Evolutionary conservation across 2,113 vertebrate species (phyloP).

Genomic region (Sphaerodactylus townsendi): DNA sequence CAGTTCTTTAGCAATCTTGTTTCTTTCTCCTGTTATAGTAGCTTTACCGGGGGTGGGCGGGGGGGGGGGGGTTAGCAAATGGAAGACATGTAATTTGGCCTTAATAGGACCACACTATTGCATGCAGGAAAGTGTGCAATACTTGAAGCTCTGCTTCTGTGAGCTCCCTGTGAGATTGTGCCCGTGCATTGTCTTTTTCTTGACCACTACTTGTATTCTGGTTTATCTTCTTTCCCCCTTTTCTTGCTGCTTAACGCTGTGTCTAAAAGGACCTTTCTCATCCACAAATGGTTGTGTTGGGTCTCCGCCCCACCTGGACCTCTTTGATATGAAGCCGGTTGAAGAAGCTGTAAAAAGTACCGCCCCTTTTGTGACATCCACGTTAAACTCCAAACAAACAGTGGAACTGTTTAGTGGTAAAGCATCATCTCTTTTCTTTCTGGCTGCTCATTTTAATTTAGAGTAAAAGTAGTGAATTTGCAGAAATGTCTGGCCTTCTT

Average conservation of each 20-base stretch:
- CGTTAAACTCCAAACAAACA: slow-evolving; percentile 72
- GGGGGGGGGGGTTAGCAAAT: neutral
- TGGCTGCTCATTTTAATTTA: neutral
- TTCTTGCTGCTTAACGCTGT: slow-evolving; percentile 40
- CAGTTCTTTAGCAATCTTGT: neutral
- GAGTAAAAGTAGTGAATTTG: neutral
- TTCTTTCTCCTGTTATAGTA: neutral
- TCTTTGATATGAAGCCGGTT: slow-evolving; percentile 78
- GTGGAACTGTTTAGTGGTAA: slow-evolving; percentile 76
- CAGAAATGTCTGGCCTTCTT: neutral
- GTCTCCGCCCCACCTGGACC: slow-evolving; percentile 75
- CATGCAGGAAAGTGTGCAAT: neutral
- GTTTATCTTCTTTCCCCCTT: slow-evolving; percentile 55
- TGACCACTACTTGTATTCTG: slow-evolving; percentile 52
- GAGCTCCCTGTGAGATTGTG: neutral
- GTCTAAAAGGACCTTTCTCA: slow-evolving; percentile 70
- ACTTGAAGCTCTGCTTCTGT: slow-evolving; percentile 9
- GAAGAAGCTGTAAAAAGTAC: slow-evolving; percentile 76
- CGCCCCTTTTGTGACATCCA: slow-evolving; percentile 65
- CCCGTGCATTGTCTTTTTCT: slow-evolving; percentile 40
- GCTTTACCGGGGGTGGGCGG: slow-evolving; percentile 3
- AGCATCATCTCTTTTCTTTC: slow-evolving; percentile 44
- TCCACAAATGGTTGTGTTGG: slow-evolving; percentile 75
- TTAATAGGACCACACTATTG: neutral
- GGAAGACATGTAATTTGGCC: neutral